Conservation (phyloP, 2,797 vertebrate genomes). For the Rhinoraja longicauda region DNA sequence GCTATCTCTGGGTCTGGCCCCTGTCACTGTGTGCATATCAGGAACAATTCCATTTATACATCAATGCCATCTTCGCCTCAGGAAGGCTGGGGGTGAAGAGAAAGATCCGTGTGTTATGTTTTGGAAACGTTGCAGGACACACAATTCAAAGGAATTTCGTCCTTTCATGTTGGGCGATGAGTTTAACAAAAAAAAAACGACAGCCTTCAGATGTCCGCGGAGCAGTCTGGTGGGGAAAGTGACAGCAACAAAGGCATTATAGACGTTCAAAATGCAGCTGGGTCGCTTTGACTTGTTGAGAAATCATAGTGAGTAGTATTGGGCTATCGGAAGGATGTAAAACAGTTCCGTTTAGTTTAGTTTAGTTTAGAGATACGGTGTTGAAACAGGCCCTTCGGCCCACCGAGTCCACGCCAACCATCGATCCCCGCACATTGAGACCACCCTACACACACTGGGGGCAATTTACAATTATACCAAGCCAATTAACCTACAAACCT, state of each 20-base stretch:
- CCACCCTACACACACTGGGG: no score
- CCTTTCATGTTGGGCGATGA: neutral
- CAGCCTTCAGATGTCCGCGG: neutral
- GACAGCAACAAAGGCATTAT: neutral
- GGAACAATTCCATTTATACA: neutral
- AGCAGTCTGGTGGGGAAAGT: neutral
- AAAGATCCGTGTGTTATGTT: neutral
- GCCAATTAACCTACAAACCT: no score
- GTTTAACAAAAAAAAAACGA: no score
- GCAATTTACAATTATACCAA: no score
- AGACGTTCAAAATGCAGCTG: neutral
- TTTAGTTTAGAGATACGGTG: no score
- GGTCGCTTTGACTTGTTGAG: neutral
- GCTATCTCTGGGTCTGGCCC: neutral
- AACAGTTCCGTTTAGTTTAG: no score
- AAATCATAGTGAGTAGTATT: neutral
- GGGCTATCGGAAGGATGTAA: no score
- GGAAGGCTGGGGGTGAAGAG: neutral
- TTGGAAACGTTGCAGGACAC: neutral
- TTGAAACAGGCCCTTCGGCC: no score
- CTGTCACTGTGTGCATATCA: neutral
- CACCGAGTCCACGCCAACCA: no score
- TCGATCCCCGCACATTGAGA: no score
- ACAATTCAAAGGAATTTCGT: neutral
- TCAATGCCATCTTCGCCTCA: constrained; percentile 14